Conservation (phyloP, 2,888 invertebrate genomes). For the Mesoligia furuncula region DNA sequence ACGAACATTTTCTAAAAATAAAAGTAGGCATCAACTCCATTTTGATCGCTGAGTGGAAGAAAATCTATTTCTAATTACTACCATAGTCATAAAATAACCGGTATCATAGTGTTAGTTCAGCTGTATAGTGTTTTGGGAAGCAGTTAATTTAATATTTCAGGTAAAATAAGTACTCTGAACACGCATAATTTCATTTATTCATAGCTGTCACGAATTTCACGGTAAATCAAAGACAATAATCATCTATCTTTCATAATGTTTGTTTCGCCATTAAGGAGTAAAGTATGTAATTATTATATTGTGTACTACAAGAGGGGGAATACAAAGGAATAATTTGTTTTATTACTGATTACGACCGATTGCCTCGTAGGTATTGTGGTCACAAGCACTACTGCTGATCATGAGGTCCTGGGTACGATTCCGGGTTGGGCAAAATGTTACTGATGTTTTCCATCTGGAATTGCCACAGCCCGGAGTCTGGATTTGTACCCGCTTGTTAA, state of each 20-base stretch:
- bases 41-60: constrained; percentile 61
- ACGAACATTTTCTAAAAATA: constrained; percentile 32
- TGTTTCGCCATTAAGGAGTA: neutral
- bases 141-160: constrained; percentile 60
- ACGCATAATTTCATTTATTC: constrained; percentile 34
- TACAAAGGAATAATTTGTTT: neutral
- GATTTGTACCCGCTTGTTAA: neutral
- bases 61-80: constrained; percentile 77
- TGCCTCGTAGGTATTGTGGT: neutral
- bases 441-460: neutral
- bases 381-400: neutral
- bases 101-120: constrained; percentile 11
- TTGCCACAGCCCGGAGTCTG: neutral
- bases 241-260: neutral
- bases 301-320: neutral
- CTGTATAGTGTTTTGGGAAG: constrained; percentile 37
- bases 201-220: constrained; percentile 31
- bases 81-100: constrained; percentile 13
- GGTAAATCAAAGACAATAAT: constrained; percentile 11
- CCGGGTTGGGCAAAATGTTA: neutral
- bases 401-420: neutral
- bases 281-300: constrained; percentile 9
- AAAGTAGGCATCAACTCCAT: constrained; percentile 15
- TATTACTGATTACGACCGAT: neutral
- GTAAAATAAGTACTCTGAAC: constrained; percentile 13